These are phyloP conservation scores for Drosophila anomalata DNA, from an alignment of 2,888 invertebrate species.

Conservation along the genomic window DNA sequence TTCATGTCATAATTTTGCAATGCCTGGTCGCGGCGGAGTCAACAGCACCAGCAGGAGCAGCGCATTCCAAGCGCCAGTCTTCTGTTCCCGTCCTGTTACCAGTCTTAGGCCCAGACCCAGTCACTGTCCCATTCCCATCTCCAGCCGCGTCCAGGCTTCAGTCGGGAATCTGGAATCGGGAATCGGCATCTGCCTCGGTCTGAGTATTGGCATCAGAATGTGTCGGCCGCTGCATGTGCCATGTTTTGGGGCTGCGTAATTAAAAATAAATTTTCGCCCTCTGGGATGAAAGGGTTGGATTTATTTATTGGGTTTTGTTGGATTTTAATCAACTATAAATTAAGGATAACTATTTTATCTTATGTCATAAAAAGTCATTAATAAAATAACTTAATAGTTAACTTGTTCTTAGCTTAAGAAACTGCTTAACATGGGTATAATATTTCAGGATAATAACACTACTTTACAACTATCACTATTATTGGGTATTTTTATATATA, in stretches of 20 bases:
- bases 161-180: slow-evolving; percentile 35
- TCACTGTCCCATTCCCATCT: slow-evolving; percentile 36
- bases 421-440: too few relatives aligned
- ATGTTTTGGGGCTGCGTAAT: slow-evolving; percentile 74
- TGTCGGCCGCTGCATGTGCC: slow-evolving; percentile 71
- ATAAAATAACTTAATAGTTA: too few relatives aligned
- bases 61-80: slow-evolving; percentile 48
- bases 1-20: slow-evolving; percentile 83
- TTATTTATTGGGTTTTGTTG: too few relatives aligned
- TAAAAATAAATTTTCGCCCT: slow-evolving; percentile 79
- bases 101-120: slow-evolving; percentile 12
- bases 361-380: too few relatives aligned
- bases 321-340: background rate
- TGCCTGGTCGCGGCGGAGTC: slow-evolving; percentile 43
- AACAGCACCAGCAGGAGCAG: slow-evolving; percentile 39
- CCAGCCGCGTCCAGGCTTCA: slow-evolving; percentile 46
- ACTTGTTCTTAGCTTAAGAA: too few relatives aligned
- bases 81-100: slow-evolving; percentile 10
- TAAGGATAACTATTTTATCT: background rate
- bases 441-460: too few relatives aligned
- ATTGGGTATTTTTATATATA: background rate
- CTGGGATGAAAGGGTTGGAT: slow-evolving; percentile 51
- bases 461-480: too few relatives aligned
- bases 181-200: slow-evolving; percentile 38
- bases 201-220: slow-evolving; percentile 58